Evolutionary conservation across 1,140 invertebrate species (phyloP), one percentile per base, ranked within the genome.

Genomic region (Atta cephalotes): DNA sequence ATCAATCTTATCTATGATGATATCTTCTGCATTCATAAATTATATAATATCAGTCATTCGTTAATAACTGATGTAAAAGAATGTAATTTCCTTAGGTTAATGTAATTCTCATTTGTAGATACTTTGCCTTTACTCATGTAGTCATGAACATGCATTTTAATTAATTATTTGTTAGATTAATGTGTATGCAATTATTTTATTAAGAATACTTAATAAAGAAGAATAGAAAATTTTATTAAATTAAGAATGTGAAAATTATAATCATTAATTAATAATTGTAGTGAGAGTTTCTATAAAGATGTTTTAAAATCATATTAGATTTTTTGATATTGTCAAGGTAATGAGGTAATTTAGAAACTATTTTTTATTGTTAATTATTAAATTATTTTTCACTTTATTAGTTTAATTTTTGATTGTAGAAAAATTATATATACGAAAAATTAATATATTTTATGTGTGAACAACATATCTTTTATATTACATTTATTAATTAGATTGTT

Each of bases 1-100:
- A 51, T 70, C 39, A 51, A 51, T 70, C 39, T 25, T n/a, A 16
- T 25, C 6, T 65, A 91, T 94, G 93, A 94, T 21, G 93, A 94
- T 92, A 91, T 92, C 56, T 35, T 35, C 39, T 76, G 85, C 60
- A 45, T 77, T 60, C 56, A 76, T 31, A 31, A 79, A 80, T 68
- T 85, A 58, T 86, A 82, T 68, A 58, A 65, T 49, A 90, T 91
- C 92, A 94, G 93, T 94, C 78, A 88, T 87, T 88, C 88, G 56
- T 87, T 88, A 85, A 77, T 90, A 58, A 72, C 63, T 72, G 63
- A 12, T 80, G 74, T 31, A 70, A 16, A 53, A 87, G 65, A 65
- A 92, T 49, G 65, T 78, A 68, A 31, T 60, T 85, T 66, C 72
- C 82, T 82, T 80, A 91, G 89, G 89, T 92, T 81, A 92, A 89